These are phyloP conservation scores for Cephus nigrinus DNA, from an alignment of 2,888 invertebrate genomes.

Conservation along the genomic window DNA sequence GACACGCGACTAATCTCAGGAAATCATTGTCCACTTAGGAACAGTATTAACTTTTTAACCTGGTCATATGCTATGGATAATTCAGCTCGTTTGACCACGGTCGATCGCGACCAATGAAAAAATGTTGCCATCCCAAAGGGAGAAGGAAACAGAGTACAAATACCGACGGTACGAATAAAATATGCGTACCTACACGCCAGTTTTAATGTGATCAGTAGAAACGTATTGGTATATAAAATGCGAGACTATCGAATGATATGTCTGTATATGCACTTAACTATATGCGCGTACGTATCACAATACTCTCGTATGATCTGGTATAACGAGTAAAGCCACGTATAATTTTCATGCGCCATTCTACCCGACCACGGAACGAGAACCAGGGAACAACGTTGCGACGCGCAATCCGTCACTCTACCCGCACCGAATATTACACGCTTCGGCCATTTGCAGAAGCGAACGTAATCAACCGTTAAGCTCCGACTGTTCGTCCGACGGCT, in stretches of 20 bases:
- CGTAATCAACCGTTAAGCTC: constrained; percentile 31
- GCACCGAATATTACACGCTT: neutral
- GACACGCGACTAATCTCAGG: neutral
- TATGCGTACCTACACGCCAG: neutral
- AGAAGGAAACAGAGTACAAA: neutral
- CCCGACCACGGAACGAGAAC: neutral
- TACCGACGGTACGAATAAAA: neutral
- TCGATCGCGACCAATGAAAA: neutral
- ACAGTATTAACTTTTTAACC: neutral
- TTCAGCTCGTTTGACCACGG: neutral
- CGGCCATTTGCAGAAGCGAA: constrained; percentile 2
- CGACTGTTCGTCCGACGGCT: constrained; percentile 19
- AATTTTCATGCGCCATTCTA: neutral
- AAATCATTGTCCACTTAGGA: neutral
- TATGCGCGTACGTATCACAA: neutral
- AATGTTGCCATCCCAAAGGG: neutral
- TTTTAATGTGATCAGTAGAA: neutral
- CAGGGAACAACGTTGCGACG: neutral
- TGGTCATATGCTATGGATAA: neutral
- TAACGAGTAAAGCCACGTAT: neutral
- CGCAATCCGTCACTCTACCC: neutral
- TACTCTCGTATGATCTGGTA: neutral
- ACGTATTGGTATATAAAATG: neutral
- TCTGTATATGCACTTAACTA: neutral
- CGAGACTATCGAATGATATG: neutral